These are phyloP conservation scores for Siphonodentalium dalli DNA, from an alignment of 2,888 invertebrate species.

Conservation along the genomic window DNA sequence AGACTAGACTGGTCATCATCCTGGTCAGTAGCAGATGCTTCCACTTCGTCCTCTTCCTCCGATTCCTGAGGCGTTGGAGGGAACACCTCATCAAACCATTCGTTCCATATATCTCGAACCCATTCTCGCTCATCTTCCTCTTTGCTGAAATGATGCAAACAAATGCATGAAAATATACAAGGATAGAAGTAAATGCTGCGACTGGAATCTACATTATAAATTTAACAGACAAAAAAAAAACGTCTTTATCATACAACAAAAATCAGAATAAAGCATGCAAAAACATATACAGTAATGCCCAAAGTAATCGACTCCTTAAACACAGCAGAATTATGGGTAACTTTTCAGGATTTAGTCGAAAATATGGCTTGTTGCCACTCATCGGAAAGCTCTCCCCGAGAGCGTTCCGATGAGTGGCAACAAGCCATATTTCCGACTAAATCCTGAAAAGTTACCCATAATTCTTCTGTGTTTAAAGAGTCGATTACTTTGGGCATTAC, in stretches of 20 bases:
- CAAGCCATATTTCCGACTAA: no score
- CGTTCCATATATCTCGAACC: slow-evolving; percentile 62
- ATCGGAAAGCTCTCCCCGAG: no score
- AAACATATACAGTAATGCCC: not conserved
- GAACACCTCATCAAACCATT: slow-evolving; percentile 64
- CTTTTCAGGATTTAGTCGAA: not conserved
- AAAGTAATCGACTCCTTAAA: not conserved
- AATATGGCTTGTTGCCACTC: no score
- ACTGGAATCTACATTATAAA: no score
- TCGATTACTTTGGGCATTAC: no score
- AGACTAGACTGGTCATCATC: slow-evolving; percentile 36
- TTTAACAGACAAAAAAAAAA: not conserved
- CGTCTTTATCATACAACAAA: not conserved
- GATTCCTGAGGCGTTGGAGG: slow-evolving; percentile 57
- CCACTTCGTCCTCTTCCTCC: slow-evolving; percentile 47
- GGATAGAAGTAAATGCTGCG: no score
- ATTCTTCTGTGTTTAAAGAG: no score
- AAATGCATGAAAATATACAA: no score
- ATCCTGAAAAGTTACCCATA: no score
- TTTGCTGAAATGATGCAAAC: slow-evolving; percentile 26
- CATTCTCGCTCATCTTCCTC: slow-evolving; percentile 54
- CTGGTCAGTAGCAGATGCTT: slow-evolving; percentile 25
- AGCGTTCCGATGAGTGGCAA: no score
- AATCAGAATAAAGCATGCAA: not conserved
- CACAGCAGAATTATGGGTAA: not conserved